A percentile compares a stretch with the other conserved stretches of the same genome.
Conservation (phyloP, 2,113 vertebrate species). For the Salvator merianae region DNA sequence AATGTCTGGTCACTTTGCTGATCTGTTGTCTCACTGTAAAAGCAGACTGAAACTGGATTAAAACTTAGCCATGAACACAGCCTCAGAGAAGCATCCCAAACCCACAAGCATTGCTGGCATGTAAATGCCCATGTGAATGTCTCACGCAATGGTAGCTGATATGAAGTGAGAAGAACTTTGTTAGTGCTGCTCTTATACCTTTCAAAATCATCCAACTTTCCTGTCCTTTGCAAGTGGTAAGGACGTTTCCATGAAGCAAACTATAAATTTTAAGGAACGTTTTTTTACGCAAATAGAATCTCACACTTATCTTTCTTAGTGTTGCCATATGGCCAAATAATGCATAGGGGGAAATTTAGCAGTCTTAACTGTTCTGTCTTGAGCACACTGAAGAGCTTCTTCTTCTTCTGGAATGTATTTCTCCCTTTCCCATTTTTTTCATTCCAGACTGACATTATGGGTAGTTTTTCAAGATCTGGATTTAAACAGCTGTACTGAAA, state of each 20-base stretch:
- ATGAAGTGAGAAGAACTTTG: not conserved
- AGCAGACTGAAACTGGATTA: no score
- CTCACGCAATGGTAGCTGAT: no score
- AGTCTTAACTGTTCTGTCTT: not conserved
- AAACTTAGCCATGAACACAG: no score
- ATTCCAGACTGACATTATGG: not conserved
- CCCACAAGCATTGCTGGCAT: no score
- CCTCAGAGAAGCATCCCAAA: no score
- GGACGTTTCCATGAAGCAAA: not conserved
- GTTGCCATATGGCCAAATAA: not conserved
- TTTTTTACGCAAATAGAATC: no score
- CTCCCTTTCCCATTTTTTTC: not conserved
- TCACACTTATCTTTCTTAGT: not conserved
- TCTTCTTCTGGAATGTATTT: not conserved
- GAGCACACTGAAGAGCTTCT: not conserved
- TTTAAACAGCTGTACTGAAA: not conserved
- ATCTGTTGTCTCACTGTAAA: no score
- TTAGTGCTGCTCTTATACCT: not conserved
- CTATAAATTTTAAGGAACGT: not conserved
- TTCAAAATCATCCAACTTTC: not conserved
- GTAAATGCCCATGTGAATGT: not conserved
- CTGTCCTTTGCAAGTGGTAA: not conserved
- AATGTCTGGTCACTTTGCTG: no score
- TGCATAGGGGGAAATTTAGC: not conserved
- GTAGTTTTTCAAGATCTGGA: not conserved